Percentiles rank a stretch among this genome's conserved stretches.
Evolutionary conservation across 2,797 vertebrate species (phyloP).

Genomic region (Hyperoplus lanceolatus): DNA sequence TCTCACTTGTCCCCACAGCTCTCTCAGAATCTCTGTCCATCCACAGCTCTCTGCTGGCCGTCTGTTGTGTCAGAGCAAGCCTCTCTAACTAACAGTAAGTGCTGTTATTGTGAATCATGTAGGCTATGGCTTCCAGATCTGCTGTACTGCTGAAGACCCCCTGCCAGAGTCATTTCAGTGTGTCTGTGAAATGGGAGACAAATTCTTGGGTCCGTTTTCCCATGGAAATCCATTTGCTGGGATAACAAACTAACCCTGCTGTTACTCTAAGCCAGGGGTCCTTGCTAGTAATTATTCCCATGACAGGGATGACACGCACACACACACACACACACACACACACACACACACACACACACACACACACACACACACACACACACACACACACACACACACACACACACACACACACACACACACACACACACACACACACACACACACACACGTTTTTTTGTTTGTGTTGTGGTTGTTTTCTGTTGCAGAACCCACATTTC

Average conservation of each 20-base stretch:
- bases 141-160: slow-evolving; percentile 47
- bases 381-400: neutral
- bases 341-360: neutral
- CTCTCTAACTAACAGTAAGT: slow-evolving; percentile 32
- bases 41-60: slow-evolving; percentile 55
- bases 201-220: slow-evolving; percentile 50
- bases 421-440: slow-evolving; percentile 11
- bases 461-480: neutral
- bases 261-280: slow-evolving; percentile 45
- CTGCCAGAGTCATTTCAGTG: slow-evolving; percentile 53
- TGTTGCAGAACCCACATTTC: neutral
- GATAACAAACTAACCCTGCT: slow-evolving; percentile 63
- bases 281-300: slow-evolving; percentile 60
- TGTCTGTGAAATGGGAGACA: slow-evolving; percentile 40
- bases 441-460: slow-evolving; percentile 5
- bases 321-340: slow-evolving; percentile 42
- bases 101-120: slow-evolving; percentile 54
- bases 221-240: slow-evolving; percentile 62
- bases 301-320: slow-evolving; percentile 54
- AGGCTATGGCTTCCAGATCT: slow-evolving; percentile 49
- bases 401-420: slow-evolving; percentile 8
- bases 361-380: slow-evolving; percentile 23
- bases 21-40: slow-evolving; percentile 51
- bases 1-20: slow-evolving; percentile 45
- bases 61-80: slow-evolving; percentile 74